Base-by-base conservation (phyloP, 2,888 invertebrate species). In the Steinernema carpocapsae region DNA sequence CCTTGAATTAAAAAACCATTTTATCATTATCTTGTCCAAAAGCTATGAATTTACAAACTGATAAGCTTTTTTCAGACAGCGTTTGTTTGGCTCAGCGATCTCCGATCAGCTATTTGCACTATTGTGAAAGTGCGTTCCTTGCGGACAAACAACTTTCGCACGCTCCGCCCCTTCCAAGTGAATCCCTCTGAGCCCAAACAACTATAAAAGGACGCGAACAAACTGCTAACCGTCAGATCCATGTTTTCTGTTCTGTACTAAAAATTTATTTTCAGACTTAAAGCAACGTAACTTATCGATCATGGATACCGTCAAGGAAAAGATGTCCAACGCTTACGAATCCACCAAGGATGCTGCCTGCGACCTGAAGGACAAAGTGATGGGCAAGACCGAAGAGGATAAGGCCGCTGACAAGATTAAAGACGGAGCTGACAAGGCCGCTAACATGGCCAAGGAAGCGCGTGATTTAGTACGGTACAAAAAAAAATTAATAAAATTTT, bases 321-420 rank as follows among this genome's bases (percentile, higher is more conserved):
- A 29, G 37, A 45, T 42, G 24, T 45, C 42, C 24, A 42, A 42
- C 71, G 71, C 71, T 24, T 71, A 37, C 17, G 72, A 56, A 17
- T 72, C 75, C 70, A 51, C 37, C 24, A 45, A 32, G 46, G 48
- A 76, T 45, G 37, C 24, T 7, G 76, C 76, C 7, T 19, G 45
- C 14, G 24, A 78, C 32, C 42, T 76, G 43, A 75, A 76, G 76
- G 71, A 76, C 48, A 75, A 56, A 52, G 56, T 76, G 22, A 72
- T 76, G 7, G 76, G 76, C 24, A 77, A 76, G 72, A 24, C 76
- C n/a, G 72, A 70, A 19, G 76, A 76, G 72, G 19, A 76, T 1
- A 76, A 76, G 32, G 76, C 76, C 22, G 76, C 76, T 72, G 77
- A 76, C 48, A 45, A 77, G 14, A 72, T 76, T 22, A 72, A 71